phyloP scores from a whole-genome alignment of 2,797 vertebrate genomes.

The Lemur catta region DNA sequence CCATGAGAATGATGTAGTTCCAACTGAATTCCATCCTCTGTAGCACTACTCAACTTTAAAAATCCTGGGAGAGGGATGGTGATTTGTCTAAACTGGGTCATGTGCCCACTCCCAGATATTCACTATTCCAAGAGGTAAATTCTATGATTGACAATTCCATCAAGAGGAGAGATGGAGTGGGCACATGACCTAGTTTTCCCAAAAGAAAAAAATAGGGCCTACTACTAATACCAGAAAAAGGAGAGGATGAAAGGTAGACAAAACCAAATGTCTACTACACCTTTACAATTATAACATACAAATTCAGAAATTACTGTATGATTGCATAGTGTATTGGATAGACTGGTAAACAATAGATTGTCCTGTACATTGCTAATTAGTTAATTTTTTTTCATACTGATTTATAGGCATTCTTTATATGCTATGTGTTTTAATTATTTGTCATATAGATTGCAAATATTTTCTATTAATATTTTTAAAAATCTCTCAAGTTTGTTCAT shows the following conservation, averaged over 20 bases:
- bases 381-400: background rate
- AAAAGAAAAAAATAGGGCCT: background rate
- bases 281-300: background rate
- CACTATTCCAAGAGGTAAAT: background rate
- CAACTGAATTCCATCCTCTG: background rate
- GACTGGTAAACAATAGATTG: no score
- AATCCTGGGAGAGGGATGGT: background rate
- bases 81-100: background rate
- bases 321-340: background rate
- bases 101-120: background rate
- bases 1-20: background rate
- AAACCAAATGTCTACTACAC: background rate
- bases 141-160: background rate
- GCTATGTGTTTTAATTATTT: background rate
- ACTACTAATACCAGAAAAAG: background rate
- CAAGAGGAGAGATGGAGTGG: background rate
- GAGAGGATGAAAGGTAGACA: background rate
- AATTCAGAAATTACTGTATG: background rate
- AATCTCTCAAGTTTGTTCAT: background rate
- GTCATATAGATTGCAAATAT: background rate
- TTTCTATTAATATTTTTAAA: background rate
- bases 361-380: background rate
- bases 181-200: background rate
- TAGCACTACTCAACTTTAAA: background rate
- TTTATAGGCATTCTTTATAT: background rate